A percentile compares a stretch with the other conserved stretches of the same genome.
These are phyloP conservation scores for Chaenocephalus aceratus DNA, from an alignment of 2,113 vertebrate species.

Conservation along the genomic window DNA sequence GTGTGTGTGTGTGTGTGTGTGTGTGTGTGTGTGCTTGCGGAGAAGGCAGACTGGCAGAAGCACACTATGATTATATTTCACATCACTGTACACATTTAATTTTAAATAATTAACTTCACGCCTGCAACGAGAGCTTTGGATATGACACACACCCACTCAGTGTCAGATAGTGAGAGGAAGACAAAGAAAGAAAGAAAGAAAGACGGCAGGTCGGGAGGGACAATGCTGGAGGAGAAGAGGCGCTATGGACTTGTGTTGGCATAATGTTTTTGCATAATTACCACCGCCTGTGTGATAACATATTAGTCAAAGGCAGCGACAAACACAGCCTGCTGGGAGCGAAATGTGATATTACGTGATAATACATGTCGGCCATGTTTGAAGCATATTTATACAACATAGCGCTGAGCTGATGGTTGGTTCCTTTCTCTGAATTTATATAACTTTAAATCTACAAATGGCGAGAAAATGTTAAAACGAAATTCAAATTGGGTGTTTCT, in stretches of 20 bases:
- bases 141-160: not conserved
- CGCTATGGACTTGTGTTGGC: constrained; percentile 48
- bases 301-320: constrained; percentile 58
- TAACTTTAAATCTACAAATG: too few species aligned
- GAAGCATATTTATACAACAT: constrained; percentile 6
- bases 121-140: constrained; percentile 17
- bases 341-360: constrained; percentile 17
- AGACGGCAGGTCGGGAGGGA: constrained; percentile 15
- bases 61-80: constrained; percentile 22
- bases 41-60: constrained; percentile 20
- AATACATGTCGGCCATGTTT: constrained; percentile 25
- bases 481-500: not conserved
- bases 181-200: constrained; percentile 15
- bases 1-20: not conserved
- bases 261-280: constrained; percentile 60
- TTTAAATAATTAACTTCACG: constrained; percentile 17
- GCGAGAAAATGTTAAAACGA: not conserved
- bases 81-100: constrained; percentile 15
- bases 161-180: constrained; percentile 6
- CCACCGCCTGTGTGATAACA: constrained; percentile 33
- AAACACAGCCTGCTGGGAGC: constrained; percentile 60
- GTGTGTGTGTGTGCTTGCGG: not conserved
- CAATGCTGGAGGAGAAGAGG: constrained; percentile 42
- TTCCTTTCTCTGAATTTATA: not conserved
- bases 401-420: not conserved